Evolutionary conservation across 2,888 invertebrate species (phyloP).

Genomic region (Kuschelorhynchus macadamiae): DNA sequence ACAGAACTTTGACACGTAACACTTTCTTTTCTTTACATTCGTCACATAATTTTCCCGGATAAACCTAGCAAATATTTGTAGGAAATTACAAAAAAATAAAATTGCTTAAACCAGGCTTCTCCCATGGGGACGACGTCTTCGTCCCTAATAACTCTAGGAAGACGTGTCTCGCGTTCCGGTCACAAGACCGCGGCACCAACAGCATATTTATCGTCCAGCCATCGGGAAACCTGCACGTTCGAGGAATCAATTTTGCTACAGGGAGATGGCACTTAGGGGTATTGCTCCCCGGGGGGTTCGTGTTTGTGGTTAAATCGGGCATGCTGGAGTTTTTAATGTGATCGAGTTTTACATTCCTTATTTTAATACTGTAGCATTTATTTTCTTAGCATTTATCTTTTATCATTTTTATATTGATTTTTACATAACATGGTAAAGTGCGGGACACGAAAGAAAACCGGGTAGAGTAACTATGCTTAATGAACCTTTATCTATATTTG

Average conservation of each 20-base stretch:
- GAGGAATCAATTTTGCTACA: conserved; percentile 22
- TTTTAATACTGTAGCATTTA: no score
- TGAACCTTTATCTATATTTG: no score
- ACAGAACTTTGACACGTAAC: no score
- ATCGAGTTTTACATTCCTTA: no score
- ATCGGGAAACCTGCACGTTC: conserved; percentile 17
- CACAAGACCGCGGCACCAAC: conserved; percentile 31
- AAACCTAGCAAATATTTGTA: conserved; percentile 8
- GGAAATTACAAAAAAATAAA: conserved; percentile 15
- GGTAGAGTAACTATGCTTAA: no score
- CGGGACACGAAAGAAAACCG: no score
- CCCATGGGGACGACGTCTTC: conserved; percentile 23
- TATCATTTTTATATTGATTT: no score
- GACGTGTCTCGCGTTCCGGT: conserved; percentile 29
- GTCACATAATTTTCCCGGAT: neutral
- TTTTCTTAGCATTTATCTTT: no score
- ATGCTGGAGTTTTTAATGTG: no score
- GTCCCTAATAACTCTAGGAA: conserved; percentile 21
- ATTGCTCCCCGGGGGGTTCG: conserved; percentile 20
- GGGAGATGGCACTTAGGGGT: conserved; percentile 1
- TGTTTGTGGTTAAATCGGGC: conserved; percentile 5
- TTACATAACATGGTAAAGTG: no score
- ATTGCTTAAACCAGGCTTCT: conserved; percentile 9
- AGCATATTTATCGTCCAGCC: conserved; percentile 19
- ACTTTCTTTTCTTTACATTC: no score